Base-by-base conservation (phyloP, 2,888 invertebrate genomes). In the Chrysopilus asiliformis region DNA sequence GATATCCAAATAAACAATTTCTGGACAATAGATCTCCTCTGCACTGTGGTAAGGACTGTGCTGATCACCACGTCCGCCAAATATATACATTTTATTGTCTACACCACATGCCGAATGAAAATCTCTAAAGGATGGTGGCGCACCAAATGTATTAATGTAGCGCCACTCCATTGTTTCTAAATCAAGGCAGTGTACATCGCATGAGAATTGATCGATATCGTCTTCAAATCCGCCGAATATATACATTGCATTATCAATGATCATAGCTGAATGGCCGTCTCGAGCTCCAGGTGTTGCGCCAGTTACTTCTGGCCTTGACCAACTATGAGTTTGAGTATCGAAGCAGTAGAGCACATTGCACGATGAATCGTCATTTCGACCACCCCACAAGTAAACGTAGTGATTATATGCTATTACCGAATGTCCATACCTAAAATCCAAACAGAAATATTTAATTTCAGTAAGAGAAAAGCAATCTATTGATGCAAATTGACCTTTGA, bases 141-240 rank as follows among this genome's bases (percentile, higher is more conserved):
- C 64, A 17, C 83, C 86, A 35, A 60, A 62, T 4, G 74, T 70
- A 45, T 68, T 59, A 35, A 81, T 57, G 47, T 68, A 76, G 4
- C 63, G 67, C 89, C 89, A 90, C 25, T 69, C 66, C 67, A 79
- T 68, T 10, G 74, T 80, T 31, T 72, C 69, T 42, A 90, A 68
- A 63, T 87, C 70, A 32, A 87, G 65, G 34, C 72, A 73, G 56
- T 79, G 82, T 1, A 86, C 76, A 50, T 82, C 81, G 52, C 79
- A 76, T 5, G 84, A 81, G 60, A 85, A 89, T 43, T 76, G 71
- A 53, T 83, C 79, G 26, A 77, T 72, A 36, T 77, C 75, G 56
- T 90, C 89, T 55, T 90, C 87, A 64, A 82, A 93, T 1, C 93
- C 93, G 18, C 89, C 91, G 67, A 86, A 90, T 41, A 93, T 76